Conservation (phyloP, 2,888 invertebrate species). For the Clistopyga incitator region DNA sequence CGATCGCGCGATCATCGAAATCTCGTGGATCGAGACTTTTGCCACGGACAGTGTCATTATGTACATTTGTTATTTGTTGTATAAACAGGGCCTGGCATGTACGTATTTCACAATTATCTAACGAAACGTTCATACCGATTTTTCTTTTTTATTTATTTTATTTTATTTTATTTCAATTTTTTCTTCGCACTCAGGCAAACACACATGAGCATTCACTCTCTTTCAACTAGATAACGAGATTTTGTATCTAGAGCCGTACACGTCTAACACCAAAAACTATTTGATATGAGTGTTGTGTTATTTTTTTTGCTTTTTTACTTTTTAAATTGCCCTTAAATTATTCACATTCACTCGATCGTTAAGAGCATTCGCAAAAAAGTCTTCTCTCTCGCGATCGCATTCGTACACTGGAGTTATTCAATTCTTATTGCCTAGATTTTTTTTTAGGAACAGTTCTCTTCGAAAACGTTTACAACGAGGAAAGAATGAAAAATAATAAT, state of each 20-base stretch:
- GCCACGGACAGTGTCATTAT: conserved; percentile 82
- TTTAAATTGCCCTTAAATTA: conserved; percentile 46
- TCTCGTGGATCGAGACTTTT: conserved; percentile 54
- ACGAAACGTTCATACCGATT: conserved; percentile 64
- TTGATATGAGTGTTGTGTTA: conserved; percentile 83
- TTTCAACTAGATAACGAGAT: conserved; percentile 84
- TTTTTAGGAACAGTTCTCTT: conserved; percentile 84
- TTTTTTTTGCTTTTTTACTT: conserved; percentile 61
- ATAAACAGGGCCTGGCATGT: conserved; percentile 83
- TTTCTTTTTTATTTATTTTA: no score
- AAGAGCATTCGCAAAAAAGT: conserved; percentile 68
- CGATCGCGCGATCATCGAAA: conserved; percentile 19
- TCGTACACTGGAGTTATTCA: conserved; percentile 62
- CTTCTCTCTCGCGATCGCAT: conserved; percentile 62
- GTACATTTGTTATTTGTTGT: conserved; percentile 79
- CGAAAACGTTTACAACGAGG: conserved; percentile 80
- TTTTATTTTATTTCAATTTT: conserved; percentile 23
- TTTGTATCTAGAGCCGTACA: conserved; percentile 80
- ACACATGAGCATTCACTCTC: conserved; percentile 52
- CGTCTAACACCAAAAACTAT: conserved; percentile 84
- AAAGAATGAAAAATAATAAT: conserved; percentile 65
- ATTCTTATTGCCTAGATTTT: conserved; percentile 83
- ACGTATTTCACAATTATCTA: conserved; percentile 79
- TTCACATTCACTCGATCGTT: conserved; percentile 66
- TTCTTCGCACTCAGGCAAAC: conserved; percentile 16